A percentile compares a stretch with the other conserved stretches of the same genome.
phyloP scores from a whole-genome alignment of 2,797 vertebrate species.

The Meda fulgida region DNA sequence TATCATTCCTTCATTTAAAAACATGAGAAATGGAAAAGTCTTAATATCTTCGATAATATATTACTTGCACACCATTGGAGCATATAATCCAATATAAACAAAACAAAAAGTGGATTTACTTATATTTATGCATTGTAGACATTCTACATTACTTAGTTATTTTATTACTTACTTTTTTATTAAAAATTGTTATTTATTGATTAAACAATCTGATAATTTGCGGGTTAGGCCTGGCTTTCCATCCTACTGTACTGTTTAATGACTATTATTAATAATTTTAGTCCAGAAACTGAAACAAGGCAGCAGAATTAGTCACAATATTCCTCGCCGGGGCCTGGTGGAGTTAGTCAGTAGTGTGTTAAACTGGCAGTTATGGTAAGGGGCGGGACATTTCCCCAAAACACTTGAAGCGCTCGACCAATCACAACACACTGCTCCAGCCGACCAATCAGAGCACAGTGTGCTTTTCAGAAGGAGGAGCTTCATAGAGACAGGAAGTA shows the following conservation, averaged over 20 bases:
- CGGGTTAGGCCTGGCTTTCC: background rate
- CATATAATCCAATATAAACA: background rate
- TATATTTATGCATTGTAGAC: background rate
- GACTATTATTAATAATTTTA: background rate
- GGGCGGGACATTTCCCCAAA: too few relatives aligned
- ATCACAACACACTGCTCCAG: too few relatives aligned
- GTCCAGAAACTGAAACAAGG: background rate
- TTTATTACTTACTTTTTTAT: too few relatives aligned
- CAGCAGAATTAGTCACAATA: background rate
- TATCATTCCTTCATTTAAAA: slow-evolving; percentile 80
- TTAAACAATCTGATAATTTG: background rate
- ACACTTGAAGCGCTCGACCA: too few relatives aligned
- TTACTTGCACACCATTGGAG: too few relatives aligned
- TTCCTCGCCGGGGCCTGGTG: too few relatives aligned
- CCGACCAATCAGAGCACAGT: too few relatives aligned
- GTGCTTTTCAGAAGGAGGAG: too few relatives aligned
- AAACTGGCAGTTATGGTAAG: too few relatives aligned
- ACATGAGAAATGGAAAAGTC: background rate
- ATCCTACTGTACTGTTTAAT: background rate
- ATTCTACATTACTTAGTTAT: background rate
- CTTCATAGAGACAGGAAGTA: too few relatives aligned
- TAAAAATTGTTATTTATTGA: too few relatives aligned
- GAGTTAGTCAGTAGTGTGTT: too few relatives aligned
- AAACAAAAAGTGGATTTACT: background rate
- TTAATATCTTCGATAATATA: background rate